Evolutionary conservation across 2,797 vertebrate species (phyloP).

Genomic region (Etheostoma perlongum): DNA sequence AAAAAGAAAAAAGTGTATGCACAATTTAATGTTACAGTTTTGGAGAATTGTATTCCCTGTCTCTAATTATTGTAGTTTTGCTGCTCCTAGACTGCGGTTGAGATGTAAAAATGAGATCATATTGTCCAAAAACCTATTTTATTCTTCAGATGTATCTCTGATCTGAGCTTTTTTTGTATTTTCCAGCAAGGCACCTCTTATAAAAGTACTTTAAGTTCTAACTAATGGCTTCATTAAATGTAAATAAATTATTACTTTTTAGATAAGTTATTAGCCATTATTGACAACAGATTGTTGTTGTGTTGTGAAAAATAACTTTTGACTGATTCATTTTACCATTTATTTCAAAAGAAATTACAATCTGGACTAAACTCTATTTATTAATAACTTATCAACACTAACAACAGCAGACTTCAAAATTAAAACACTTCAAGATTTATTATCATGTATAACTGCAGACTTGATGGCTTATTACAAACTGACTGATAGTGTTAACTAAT

Average conservation of each 20-base stretch:
- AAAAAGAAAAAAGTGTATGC: neutral
- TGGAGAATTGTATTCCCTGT: neutral
- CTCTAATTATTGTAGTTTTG: slow-evolving; percentile 13
- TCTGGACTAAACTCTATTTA: neutral
- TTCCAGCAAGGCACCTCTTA: no score
- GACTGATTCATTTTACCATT: neutral
- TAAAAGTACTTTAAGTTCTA: neutral
- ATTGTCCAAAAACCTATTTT: neutral
- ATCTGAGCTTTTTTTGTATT: no score
- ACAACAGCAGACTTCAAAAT: neutral
- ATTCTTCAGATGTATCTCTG: no score
- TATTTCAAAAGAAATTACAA: neutral
- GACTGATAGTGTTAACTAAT: neutral
- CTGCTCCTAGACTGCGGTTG: neutral
- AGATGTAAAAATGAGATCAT: neutral
- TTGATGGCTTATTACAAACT: no score
- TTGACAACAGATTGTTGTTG: no score
- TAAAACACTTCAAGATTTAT: neutral
- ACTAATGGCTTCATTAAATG: neutral
- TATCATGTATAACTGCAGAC: neutral
- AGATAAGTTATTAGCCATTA: no score
- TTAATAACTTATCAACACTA: neutral
- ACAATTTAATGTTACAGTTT: neutral
- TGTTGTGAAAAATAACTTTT: neutral
- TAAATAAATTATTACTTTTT: no score